Evolutionary conservation across 2,797 vertebrate species (phyloP).

Genomic region (Urosaurus nigricauda): DNA sequence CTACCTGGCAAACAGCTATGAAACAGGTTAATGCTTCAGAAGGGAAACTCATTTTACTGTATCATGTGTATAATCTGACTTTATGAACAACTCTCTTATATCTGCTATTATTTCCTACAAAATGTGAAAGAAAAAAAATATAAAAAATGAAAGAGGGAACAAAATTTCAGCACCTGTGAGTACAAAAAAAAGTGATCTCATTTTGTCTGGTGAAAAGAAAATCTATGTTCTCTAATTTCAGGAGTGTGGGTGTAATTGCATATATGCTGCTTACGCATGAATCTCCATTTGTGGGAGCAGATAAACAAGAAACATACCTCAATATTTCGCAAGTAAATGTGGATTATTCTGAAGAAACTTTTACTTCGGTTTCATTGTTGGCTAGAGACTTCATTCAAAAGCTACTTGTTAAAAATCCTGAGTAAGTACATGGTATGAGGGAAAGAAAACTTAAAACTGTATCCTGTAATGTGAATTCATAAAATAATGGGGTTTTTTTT

Average conservation of each 20-base stretch:
- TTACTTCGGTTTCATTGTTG: conserved; percentile 90
- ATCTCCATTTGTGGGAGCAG: conserved; percentile 92
- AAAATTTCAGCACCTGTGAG: neutral
- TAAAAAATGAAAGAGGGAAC: neutral
- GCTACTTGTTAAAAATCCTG: conserved; percentile 92
- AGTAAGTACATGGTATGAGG: conserved; percentile 84
- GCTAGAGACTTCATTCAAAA: conserved; percentile 94
- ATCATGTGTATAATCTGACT: neutral
- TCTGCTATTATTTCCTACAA: neutral
- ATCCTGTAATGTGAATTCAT: neutral
- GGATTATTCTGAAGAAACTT: conserved; percentile 91
- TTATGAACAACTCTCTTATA: neutral
- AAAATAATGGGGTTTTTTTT: too few relatives aligned
- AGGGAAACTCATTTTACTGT: neutral
- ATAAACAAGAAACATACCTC: conserved; percentile 96
- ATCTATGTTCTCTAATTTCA: conserved; percentile 68
- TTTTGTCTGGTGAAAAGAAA: neutral
- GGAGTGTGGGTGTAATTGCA: conserved; percentile 94
- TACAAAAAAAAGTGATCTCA: neutral
- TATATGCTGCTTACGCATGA: conserved; percentile 97
- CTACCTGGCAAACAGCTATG: neutral
- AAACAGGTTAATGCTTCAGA: neutral
- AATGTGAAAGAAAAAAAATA: neutral
- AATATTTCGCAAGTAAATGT: conserved; percentile 97
- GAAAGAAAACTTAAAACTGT: neutral